Evolutionary conservation across 92 coral and sea anemone genomes (phyloP).

Genomic region (Palythoa grandis): DNA sequence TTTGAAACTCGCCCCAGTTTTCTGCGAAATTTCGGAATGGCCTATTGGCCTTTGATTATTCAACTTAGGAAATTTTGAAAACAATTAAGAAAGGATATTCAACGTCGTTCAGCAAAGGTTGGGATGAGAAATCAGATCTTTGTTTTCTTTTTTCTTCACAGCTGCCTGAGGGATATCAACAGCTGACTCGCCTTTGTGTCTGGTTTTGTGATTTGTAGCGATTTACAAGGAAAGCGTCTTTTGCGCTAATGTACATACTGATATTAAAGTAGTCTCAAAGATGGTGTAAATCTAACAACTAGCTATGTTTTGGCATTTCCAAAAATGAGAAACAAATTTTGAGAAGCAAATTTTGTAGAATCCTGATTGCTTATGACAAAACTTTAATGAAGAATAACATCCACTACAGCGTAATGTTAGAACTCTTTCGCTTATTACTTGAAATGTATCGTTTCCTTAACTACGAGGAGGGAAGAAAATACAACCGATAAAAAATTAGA

Average conservation of each 20-base stretch:
- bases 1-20: too few species aligned
- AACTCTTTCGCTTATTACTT: too few species aligned
- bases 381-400: too few species aligned
- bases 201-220: not conserved
- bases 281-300: not conserved
- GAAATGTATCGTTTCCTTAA: too few species aligned
- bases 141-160: not conserved
- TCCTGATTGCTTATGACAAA: not conserved
- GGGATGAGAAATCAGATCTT: not conserved
- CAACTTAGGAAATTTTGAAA: too few species aligned
- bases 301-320: not conserved
- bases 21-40: too few species aligned
- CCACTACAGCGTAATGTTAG: too few species aligned
- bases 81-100: too few species aligned
- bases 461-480: too few species aligned
- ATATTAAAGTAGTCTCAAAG: not conserved
- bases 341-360: not conserved
- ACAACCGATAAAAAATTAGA: too few species aligned
- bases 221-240: constrained; percentile 9
- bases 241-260: not conserved
- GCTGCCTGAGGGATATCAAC: constrained; percentile 38
- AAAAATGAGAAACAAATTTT: not conserved
- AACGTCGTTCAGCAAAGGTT: too few species aligned
- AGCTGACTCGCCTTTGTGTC: constrained; percentile 24
- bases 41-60: too few species aligned